phyloP scores from a whole-genome alignment of 2,888 invertebrate species.

The Tetranychus piercei region DNA sequence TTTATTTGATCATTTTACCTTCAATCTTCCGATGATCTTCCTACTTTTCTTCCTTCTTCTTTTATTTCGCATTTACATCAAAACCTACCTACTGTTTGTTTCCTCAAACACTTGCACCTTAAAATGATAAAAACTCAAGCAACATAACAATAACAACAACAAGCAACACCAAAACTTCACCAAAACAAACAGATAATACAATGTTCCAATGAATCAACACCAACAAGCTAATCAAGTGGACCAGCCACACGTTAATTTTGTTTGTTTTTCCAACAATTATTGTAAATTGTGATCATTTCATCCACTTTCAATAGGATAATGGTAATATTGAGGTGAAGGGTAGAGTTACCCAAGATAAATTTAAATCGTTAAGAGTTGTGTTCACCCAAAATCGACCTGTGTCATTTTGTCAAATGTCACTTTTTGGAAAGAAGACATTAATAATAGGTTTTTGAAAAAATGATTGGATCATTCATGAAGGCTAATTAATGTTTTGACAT shows the following conservation, averaged over 20 bases:
- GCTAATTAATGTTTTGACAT: too few species aligned
- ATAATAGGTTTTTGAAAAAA: too few species aligned
- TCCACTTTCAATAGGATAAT: too few species aligned
- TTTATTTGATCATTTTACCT: not conserved
- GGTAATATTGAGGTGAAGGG: too few species aligned
- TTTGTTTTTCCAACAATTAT: not conserved
- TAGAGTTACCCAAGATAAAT: too few species aligned
- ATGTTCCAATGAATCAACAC: not conserved
- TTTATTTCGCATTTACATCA: not conserved
- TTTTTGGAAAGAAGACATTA: too few species aligned
- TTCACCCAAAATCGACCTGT: too few species aligned
- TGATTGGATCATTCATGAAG: too few species aligned
- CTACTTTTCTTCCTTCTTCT: not conserved
- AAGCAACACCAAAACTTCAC: not conserved
- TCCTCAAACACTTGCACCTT: not conserved
- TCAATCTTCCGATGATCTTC: not conserved
- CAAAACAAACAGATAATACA: not conserved
- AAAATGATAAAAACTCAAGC: not conserved
- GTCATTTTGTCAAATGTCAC: too few species aligned
- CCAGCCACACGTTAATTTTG: not conserved
- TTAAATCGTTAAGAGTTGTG: too few species aligned
- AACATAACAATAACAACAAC: not conserved
- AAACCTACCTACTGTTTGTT: not conserved
- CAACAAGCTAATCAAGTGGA: not conserved
- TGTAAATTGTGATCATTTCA: too few species aligned